Evolutionary conservation across 2,797 vertebrate species (phyloP).

Genomic region (Euthynnus affinis): DNA sequence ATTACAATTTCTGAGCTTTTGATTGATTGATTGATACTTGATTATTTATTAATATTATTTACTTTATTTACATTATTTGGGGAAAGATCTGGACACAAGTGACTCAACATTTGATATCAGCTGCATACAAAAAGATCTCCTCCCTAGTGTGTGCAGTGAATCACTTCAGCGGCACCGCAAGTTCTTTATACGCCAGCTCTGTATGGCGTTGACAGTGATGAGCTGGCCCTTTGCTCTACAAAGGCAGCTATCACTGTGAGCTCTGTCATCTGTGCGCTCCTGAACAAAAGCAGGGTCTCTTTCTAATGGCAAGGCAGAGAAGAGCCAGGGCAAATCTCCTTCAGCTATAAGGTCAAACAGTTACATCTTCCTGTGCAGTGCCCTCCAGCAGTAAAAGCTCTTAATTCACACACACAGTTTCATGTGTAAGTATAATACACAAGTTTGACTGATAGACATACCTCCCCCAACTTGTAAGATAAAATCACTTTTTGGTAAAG

Average conservation of each 20-base stretch:
- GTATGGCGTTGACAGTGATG: conserved; percentile 66
- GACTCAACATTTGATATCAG: conserved; percentile 9
- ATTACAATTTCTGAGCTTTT: conserved; percentile 1
- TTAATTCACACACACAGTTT: conserved; percentile 16
- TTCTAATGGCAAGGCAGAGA: conserved; percentile 21
- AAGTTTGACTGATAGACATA: neutral
- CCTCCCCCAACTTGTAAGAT: neutral
- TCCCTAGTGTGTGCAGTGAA: conserved; percentile 25
- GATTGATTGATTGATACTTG: too few relatives aligned
- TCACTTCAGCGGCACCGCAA: conserved; percentile 7
- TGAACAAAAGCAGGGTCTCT: conserved; percentile 57
- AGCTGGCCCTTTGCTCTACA: conserved; percentile 65
- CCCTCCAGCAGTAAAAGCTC: conserved; percentile 35
- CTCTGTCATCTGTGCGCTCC: conserved; percentile 55
- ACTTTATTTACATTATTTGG: too few relatives aligned
- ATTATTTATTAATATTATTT: too few relatives aligned
- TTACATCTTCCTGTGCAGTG: conserved; percentile 31
- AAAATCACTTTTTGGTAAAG: neutral
- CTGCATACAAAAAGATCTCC: conserved; percentile 20
- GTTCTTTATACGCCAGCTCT: conserved; percentile 30
- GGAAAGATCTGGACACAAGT: neutral
- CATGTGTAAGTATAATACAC: neutral
- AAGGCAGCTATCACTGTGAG: conserved; percentile 65
- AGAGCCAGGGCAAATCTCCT: conserved; percentile 42
- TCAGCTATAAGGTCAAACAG: conserved; percentile 58